Percentiles rank a stretch among this genome's conserved stretches.
Evolutionary conservation across 2,113 vertebrate species (phyloP).

Genomic region (Seriola aureovittata): DNA sequence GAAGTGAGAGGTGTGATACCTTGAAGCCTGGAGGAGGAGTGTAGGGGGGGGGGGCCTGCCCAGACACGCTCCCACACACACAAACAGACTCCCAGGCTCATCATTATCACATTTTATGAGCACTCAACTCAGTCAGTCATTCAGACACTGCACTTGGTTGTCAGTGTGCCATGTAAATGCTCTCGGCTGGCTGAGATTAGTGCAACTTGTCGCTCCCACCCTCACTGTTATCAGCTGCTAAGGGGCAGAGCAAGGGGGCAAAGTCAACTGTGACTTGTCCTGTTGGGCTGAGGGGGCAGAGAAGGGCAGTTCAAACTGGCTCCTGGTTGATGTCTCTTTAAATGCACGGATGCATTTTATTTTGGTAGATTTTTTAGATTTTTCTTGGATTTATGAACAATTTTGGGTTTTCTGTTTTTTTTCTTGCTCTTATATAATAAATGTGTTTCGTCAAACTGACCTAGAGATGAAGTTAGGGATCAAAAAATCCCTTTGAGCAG

Average conservation of each 20-base stretch:
- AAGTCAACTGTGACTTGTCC: conserved; percentile 77
- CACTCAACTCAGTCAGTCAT: conserved; percentile 62
- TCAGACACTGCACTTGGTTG: conserved; percentile 60
- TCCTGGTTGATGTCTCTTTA: conserved; percentile 9
- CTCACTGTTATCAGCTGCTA: conserved; percentile 72
- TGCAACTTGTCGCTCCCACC: conserved; percentile 57
- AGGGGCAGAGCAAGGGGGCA: conserved; percentile 70
- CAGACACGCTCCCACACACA: conserved; percentile 52
- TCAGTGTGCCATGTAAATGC: conserved; percentile 72
- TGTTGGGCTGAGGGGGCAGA: conserved; percentile 48
- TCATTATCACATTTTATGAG: conserved; percentile 81
- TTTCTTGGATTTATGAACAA: not conserved
- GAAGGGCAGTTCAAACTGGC: conserved; percentile 49
- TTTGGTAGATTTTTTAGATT: not conserved
- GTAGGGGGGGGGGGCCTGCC: conserved; percentile 35
- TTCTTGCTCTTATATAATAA: no score
- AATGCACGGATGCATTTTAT: not conserved
- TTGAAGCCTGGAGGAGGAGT: conserved; percentile 23
- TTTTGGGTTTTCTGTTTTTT: not conserved
- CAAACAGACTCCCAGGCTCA: conserved; percentile 62
- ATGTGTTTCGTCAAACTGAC: not conserved
- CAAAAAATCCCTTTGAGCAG: not conserved
- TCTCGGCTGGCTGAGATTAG: conserved; percentile 69
- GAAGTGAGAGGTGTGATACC: conserved; percentile 61
- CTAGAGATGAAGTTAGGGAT: not conserved